Conservation (phyloP, 1,140 invertebrate genomes). For the Geopemphigus sp. region DNA sequence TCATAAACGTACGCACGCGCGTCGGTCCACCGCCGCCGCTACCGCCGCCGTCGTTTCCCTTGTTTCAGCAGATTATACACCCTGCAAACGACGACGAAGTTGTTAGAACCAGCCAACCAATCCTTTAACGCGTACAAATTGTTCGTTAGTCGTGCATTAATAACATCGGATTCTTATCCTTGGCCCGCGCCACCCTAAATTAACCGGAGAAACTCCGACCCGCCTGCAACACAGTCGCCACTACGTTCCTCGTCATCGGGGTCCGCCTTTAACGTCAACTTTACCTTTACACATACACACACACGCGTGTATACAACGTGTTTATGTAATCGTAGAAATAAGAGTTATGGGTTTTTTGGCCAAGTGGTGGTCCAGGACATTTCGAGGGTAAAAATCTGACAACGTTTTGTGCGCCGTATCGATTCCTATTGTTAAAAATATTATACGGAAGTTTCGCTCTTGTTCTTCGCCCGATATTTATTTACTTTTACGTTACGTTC, state of each 20-base stretch:
- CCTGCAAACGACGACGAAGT: constrained; percentile 46
- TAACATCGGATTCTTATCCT: constrained; percentile 43
- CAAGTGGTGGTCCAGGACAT: too few relatives aligned
- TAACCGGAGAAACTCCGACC: neutral
- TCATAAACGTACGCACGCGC: constrained; percentile 11
- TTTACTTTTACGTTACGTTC: too few relatives aligned
- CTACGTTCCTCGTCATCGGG: neutral
- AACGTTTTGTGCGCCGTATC: too few relatives aligned
- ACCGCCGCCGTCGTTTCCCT: constrained; percentile 21
- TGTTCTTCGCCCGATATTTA: too few relatives aligned
- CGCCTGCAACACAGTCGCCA: neutral
- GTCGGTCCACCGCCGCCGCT: neutral
- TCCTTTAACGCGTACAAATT: constrained; percentile 49
- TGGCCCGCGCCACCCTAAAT: neutral
- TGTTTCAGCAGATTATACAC: constrained; percentile 42
- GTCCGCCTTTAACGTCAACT: neutral
- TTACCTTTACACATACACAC: too few relatives aligned
- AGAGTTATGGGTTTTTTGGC: too few relatives aligned
- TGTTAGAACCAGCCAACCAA: constrained; percentile 31
- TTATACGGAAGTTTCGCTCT: too few relatives aligned
- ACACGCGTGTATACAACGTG: neutral
- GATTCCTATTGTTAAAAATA: too few relatives aligned
- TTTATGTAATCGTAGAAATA: too few relatives aligned
- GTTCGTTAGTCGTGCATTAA: constrained; percentile 48
- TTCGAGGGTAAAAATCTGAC: too few relatives aligned